These are phyloP conservation scores for Conus canariensis DNA, from an alignment of 2,888 invertebrate species.

Conservation along the genomic window DNA sequence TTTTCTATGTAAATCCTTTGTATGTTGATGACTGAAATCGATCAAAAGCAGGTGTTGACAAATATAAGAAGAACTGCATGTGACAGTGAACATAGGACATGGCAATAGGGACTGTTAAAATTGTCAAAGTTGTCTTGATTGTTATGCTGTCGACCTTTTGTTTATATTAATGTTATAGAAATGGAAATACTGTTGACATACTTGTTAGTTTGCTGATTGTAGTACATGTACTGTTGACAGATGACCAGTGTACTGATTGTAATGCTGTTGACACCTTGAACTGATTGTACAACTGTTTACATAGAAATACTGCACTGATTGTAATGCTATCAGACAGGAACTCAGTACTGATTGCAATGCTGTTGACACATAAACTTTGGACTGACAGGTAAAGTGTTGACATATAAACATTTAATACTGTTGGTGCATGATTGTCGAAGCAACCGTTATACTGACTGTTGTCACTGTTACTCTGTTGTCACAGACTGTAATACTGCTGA, in stretches of 20 bases:
- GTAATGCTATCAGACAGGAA: not conserved
- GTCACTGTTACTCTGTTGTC: no score
- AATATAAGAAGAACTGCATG: no score
- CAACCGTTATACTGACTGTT: no score
- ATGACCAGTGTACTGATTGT: not conserved
- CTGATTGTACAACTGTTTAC: not conserved
- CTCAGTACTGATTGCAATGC: not conserved
- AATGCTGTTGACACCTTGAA: not conserved
- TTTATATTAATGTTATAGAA: no score
- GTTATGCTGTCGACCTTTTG: not conserved
- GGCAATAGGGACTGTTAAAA: no score
- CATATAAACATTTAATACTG: not conserved
- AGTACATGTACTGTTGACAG: not conserved
- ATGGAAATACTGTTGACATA: not conserved
- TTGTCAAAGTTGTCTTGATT: not conserved
- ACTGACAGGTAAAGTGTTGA: not conserved
- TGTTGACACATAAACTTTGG: not conserved
- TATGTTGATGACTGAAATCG: not conserved
- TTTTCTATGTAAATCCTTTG: not conserved
- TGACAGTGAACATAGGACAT: no score
- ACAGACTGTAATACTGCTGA: not conserved
- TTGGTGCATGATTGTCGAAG: no score
- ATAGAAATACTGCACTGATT: not conserved
- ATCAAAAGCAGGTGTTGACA: not conserved
- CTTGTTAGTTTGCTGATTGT: not conserved